phyloP scores from a whole-genome alignment of 2,113 vertebrate genomes.

The Erythrocebus patas region DNA sequence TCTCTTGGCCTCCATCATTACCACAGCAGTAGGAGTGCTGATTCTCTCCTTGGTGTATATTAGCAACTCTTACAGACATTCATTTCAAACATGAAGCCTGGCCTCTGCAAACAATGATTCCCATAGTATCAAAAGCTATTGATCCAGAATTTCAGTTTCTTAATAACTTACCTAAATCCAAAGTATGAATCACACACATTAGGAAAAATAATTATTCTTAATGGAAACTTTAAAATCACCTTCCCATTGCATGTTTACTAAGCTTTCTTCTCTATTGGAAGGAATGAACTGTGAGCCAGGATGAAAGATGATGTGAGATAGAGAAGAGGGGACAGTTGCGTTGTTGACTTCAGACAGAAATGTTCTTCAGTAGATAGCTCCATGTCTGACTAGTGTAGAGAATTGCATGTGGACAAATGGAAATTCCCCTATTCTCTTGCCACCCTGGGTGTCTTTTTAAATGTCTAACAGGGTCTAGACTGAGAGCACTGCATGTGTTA shows the following conservation, averaged over 20 bases:
- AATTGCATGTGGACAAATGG: neutral
- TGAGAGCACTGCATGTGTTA: too few relatives aligned
- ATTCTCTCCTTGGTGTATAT: constrained; percentile 68
- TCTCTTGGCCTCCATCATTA: constrained; percentile 77
- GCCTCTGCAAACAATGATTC: neutral
- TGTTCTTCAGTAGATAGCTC: neutral
- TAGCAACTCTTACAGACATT: fast-evolving
- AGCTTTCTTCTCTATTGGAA: neutral
- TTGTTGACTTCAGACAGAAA: neutral
- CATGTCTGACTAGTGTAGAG: neutral
- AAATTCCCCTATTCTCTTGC: neutral
- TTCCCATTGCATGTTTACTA: neutral
- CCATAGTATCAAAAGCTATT: neutral
- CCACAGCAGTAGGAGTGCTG: constrained; percentile 67
- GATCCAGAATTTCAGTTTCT: constrained; percentile 80
- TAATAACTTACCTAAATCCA: constrained; percentile 76
- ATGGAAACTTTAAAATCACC: neutral
- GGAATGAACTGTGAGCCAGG: neutral
- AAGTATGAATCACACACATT: constrained; percentile 67
- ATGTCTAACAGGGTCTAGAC: neutral
- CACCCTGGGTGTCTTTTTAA: neutral
- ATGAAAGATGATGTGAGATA: neutral
- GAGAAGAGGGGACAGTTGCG: neutral
- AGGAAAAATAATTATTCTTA: neutral
- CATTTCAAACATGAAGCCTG: fast-evolving